Evolutionary conservation across 2,888 invertebrate genomes (phyloP), one percentile per base, ranked within the genome.

Genomic region (Diadromus collaris): DNA sequence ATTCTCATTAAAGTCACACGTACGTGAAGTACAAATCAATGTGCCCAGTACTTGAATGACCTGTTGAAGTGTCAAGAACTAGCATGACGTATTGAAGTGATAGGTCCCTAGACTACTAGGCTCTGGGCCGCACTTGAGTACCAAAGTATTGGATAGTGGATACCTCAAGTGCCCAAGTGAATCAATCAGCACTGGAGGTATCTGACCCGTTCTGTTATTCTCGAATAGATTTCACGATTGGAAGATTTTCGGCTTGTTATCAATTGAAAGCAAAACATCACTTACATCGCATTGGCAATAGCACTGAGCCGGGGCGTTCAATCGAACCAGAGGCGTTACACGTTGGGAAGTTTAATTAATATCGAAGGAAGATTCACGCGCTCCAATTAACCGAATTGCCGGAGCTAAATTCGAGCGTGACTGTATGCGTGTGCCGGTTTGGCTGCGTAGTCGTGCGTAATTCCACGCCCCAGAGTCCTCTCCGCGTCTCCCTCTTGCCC

Each of bases 371-470:
- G 81, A 81, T 79, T 73, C 58, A 69, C 72, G 76, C 63, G 73
- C 65, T 81, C 65, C 78, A 79, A 78, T 81, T 81, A 81, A 76
- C 76, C 48, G 58, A 81, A 81, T 81, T 76, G 67, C 81, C 73
- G 56, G 61, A 63, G 54, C 73, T 76, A 76, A 71, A 76, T 76
- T 76, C 54, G 7, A n/a, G 54, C 54, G 9, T 19, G 54, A 29
- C 10, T 32, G 29, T 63, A 32, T 29, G 58, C 29, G 41, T 21
- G 21, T 38, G 48, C 19, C 1, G 16, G 19, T 60, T 29, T 10
- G 60, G 19, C 48, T 44, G 56, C 16, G 58, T 41, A 32, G 46
- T 58, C 21, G 60, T 61, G 60, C 54, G 54, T 54, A 51, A 65
- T 48, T 27, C 65, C 21, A 2, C 19, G n/a, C 41, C 10, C 44